A percentile compares a stretch with the other conserved stretches of the same genome.
phyloP scores from a whole-genome alignment of 2,113 vertebrate genomes.

The Menidia beryllina region DNA sequence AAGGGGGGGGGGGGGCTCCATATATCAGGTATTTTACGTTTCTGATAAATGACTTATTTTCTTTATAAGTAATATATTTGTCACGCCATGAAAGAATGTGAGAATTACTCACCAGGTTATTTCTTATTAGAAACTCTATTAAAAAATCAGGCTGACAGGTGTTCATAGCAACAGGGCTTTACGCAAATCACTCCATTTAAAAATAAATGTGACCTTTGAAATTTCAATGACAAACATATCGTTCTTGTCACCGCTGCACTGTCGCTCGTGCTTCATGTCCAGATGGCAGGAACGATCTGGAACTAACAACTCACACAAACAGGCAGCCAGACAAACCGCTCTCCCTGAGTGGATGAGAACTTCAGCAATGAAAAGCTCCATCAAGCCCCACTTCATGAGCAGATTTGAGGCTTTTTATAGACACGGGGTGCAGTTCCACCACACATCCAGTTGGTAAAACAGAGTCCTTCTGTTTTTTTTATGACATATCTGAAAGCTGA shows the following conservation, averaged over 20 bases:
- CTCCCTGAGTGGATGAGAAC: background rate
- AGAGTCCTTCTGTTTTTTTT: slow-evolving; percentile 34
- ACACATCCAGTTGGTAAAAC: slow-evolving; percentile 35
- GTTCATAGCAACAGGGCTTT: too few species aligned
- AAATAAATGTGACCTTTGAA: background rate
- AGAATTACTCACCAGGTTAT: too few species aligned
- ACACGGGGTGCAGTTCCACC: slow-evolving; percentile 34
- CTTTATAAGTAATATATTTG: too few species aligned
- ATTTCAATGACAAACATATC: background rate
- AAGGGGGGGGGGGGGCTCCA: too few species aligned
- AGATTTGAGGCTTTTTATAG: slow-evolving; percentile 16
- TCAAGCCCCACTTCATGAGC: slow-evolving; percentile 26
- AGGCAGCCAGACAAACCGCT: background rate
- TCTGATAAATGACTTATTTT: too few species aligned
- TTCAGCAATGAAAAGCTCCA: slow-evolving; percentile 9
- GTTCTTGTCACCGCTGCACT: background rate
- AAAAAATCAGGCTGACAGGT: too few species aligned
- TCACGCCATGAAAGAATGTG: too few species aligned
- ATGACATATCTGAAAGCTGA: slow-evolving; percentile 49
- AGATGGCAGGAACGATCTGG: background rate
- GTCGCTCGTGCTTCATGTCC: background rate
- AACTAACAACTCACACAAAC: background rate
- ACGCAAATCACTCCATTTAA: too few species aligned
- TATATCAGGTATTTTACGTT: too few species aligned
- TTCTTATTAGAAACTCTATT: too few species aligned